phyloP scores from a whole-genome alignment of 2,888 invertebrate species.

The Cerceris rybyensis region DNA sequence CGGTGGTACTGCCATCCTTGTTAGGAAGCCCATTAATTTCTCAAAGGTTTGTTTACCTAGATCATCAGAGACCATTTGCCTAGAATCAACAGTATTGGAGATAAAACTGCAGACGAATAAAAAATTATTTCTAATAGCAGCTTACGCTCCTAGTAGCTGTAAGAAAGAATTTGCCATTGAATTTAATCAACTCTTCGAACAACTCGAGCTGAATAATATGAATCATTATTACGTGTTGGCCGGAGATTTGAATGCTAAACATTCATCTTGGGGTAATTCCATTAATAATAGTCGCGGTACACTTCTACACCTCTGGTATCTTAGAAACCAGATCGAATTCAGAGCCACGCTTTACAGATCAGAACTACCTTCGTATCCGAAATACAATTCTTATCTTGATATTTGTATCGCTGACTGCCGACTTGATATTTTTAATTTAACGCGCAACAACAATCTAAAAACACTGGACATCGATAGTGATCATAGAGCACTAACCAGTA shows the following conservation, averaged over 20 bases:
- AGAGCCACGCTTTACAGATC: background rate
- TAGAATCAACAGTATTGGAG: no score
- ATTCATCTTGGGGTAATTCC: background rate
- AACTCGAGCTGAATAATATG: background rate
- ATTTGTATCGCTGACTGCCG: slow-evolving; percentile 9
- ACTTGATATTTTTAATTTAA: background rate
- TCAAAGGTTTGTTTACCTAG: no score
- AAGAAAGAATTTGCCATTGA: no score
- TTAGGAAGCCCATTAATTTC: no score
- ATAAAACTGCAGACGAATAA: no score
- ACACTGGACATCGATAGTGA: slow-evolving; percentile 12
- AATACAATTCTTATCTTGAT: background rate
- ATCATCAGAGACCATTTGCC: no score
- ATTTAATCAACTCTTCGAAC: background rate
- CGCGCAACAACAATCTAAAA: background rate
- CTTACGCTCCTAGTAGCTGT: no score
- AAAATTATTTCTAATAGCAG: no score
- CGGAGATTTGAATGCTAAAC: no score
- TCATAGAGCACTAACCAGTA: slow-evolving; percentile 2
- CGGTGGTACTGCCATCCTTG: no score
- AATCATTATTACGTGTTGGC: no score
- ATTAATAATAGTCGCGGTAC: background rate
- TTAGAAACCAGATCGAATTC: background rate
- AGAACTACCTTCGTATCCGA: background rate
- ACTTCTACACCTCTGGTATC: background rate